phyloP scores from a whole-genome alignment of 2,888 invertebrate genomes.

The Aproaerema taeniolella region DNA sequence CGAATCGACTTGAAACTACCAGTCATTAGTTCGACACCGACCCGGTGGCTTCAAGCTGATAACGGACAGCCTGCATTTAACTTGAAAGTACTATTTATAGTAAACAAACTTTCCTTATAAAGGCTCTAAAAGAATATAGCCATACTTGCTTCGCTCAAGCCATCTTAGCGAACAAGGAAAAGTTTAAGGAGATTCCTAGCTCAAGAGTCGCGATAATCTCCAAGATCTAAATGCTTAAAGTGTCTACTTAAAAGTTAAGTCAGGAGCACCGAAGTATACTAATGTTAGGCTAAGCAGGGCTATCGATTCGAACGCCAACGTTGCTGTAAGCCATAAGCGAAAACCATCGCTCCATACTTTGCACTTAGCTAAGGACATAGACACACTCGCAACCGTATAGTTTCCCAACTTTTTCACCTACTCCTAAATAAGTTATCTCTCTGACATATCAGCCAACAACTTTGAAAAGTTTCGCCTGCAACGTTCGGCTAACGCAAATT shows the following conservation, averaged over 20 bases:
- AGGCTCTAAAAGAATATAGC: too few species aligned
- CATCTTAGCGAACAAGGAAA: too few species aligned
- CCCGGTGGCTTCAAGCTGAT: background rate
- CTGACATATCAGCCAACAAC: conserved; percentile 14
- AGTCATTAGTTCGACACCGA: conserved; percentile 10
- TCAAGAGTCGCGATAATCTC: too few species aligned
- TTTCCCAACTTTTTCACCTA: conserved; percentile 31
- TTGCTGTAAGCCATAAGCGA: conserved; percentile 28
- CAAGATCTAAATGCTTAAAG: conserved; percentile 24
- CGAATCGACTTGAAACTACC: conserved; percentile 8
- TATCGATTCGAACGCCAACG: conserved; percentile 37
- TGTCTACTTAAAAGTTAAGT: conserved; percentile 27
- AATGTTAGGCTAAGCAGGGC: conserved; percentile 34
- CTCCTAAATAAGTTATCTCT: conserved; percentile 29
- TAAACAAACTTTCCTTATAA: too few species aligned
- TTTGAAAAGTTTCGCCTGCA: conserved; percentile 24
- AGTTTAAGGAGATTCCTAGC: too few species aligned
- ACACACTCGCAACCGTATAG: conserved; percentile 17
- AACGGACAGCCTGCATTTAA: background rate
- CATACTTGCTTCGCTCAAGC: too few species aligned
- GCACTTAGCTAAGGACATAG: conserved; percentile 24
- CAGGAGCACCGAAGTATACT: conserved; percentile 19
- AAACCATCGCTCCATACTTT: conserved; percentile 23
- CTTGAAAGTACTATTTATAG: too few species aligned
- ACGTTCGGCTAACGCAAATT: conserved; percentile 28